Evolutionary conservation across 1,140 invertebrate species (phyloP).

Genomic region (Macrocentrus cingulum): DNA sequence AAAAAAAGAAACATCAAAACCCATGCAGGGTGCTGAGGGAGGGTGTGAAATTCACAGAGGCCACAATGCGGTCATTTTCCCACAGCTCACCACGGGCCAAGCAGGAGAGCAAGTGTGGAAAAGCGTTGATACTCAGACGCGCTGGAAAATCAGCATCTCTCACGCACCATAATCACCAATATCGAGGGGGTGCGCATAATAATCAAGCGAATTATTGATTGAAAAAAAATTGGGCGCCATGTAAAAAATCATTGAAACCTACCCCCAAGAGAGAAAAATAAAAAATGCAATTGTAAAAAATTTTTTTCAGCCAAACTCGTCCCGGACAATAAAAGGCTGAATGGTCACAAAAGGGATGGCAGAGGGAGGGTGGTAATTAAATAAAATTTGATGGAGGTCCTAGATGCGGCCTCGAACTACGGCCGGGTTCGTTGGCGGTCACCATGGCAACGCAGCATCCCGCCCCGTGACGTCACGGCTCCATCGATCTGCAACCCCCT

Average conservation of each 20-base stretch:
- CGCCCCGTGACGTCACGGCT: constrained; percentile 57
- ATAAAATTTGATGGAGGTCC: constrained; percentile 55
- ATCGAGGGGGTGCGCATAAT: too few relatives aligned
- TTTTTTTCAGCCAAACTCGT: too few relatives aligned
- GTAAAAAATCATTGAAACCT: background rate
- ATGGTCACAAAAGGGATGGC: background rate
- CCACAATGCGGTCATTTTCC: constrained; percentile 6
- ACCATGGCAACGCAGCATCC: constrained; percentile 58
- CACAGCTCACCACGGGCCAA: background rate
- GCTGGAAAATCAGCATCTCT: background rate
- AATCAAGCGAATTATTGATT: too few relatives aligned
- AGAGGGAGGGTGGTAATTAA: constrained; percentile 49
- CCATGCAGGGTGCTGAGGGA: background rate
- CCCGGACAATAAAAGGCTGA: too few relatives aligned
- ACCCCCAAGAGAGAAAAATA: too few relatives aligned
- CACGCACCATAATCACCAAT: too few relatives aligned
- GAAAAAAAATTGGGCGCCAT: background rate
- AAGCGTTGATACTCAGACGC: background rate
- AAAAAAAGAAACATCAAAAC: background rate
- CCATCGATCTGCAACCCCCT: constrained; percentile 51
- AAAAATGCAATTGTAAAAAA: too few relatives aligned
- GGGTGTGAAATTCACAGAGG: background rate
- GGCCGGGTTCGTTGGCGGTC: constrained; percentile 56
- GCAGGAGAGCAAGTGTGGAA: background rate
- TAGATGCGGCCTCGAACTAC: constrained; percentile 33